Evolutionary conservation across 2,888 invertebrate species (phyloP).

Genomic region (Salticus scenicus): DNA sequence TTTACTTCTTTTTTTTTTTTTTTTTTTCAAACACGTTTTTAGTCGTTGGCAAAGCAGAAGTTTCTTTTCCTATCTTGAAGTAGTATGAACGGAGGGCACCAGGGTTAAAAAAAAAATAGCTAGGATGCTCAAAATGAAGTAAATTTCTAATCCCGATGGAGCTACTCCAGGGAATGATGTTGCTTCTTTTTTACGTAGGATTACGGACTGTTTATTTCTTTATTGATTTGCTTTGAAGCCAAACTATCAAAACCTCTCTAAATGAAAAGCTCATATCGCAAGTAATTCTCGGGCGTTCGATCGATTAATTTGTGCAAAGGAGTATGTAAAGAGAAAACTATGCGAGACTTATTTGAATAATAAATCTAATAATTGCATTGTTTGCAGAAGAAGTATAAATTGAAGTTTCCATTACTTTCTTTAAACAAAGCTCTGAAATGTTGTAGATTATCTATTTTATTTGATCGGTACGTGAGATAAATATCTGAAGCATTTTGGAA

Average conservation of each 20-base stretch:
- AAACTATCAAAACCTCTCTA: background rate
- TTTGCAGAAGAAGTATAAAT: too few relatives aligned
- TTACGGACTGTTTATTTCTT: background rate
- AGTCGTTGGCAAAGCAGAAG: background rate
- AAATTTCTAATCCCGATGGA: background rate
- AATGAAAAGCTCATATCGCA: too few relatives aligned
- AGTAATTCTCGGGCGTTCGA: too few relatives aligned
- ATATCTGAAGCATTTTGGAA: too few relatives aligned
- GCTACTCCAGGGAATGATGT: background rate
- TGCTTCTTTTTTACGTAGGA: background rate
- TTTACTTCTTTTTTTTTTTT: conserved; percentile 39
- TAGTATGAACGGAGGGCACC: background rate
- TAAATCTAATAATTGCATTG: too few relatives aligned
- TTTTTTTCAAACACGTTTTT: conserved; percentile 32
- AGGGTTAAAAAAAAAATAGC: background rate
- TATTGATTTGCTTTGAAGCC: background rate
- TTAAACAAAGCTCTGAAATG: too few relatives aligned
- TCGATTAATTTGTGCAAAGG: too few relatives aligned
- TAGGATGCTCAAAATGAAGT: background rate
- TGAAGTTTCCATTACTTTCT: too few relatives aligned
- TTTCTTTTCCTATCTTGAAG: background rate
- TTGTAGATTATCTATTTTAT: too few relatives aligned
- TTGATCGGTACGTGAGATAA: too few relatives aligned
- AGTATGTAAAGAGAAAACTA: too few relatives aligned
- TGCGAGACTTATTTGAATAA: too few relatives aligned